Base-by-base conservation (phyloP, 2,888 invertebrate species). In the Volucella bombylans region DNA sequence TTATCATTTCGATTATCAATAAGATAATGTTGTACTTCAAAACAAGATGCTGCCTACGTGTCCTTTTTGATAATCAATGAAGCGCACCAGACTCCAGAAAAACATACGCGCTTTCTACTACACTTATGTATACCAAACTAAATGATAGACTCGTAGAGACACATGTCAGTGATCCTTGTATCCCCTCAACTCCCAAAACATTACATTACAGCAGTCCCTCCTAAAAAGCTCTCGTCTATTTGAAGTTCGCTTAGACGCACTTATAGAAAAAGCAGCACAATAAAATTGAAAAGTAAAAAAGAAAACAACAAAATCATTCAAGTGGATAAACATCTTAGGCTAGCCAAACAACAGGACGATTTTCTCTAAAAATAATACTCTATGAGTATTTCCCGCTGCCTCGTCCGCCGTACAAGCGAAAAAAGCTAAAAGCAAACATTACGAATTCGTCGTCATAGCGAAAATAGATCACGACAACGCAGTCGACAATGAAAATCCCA, bases 241-340 rank as follows among this genome's bases (percentile, higher is more conserved):
- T 64, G 11, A 39, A 39, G 15, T 15, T 18, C 38, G 11, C 50
- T 39, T 50, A 39, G 50, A 39, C 3, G 15, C 8, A n/a, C 38
- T 12, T 10, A 18, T 1, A 38, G 45, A 45, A 45, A 45, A n/a
- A 45, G 45, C 4, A 45, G n/a, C 4, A 1, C 11, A 45, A 45
- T 1, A 45, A 45, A 45, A 45, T 10, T 31, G 6, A 45, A n/a
- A 14, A 38, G 49, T 1, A 47, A 41, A 39, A 1, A 12, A 43
- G 11, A 41, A 15, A 12, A 65, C 9, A 41, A 52, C 10, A 18
- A 31, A 11, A 38, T 43, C 23, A 4, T 52, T 45, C 54, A 52
- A 54, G 54, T 43, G n/a, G 23, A 18, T n/a, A 45, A 43, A 67
- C 54, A 54, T 54, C 41, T 54, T 67, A 54, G 43, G 14, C 52